Evolutionary conservation across 2,797 vertebrate species (phyloP).

Genomic region (Eleutherodactylus coqui): DNA sequence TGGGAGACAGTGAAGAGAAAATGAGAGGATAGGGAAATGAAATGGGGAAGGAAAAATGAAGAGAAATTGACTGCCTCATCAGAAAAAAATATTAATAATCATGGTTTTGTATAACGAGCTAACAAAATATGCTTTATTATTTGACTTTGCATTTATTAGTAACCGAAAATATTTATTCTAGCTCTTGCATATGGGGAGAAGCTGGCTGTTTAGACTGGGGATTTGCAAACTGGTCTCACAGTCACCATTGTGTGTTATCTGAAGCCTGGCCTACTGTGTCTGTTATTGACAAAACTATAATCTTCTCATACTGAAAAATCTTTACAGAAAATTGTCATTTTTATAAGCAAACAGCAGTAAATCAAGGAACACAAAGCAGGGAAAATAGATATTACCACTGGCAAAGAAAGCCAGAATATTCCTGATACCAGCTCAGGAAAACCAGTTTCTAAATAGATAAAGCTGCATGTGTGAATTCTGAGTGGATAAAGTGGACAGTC

Average conservation of each 20-base stretch:
- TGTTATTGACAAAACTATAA: constrained; percentile 69
- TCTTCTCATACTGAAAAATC: constrained; percentile 64
- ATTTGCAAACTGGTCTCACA: constrained; percentile 55
- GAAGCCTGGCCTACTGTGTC: constrained; percentile 59
- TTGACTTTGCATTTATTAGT: background rate
- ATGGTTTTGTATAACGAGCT: background rate
- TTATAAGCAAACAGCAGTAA: constrained; percentile 61
- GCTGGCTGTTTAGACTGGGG: constrained; percentile 10
- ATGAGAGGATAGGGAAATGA: constrained; percentile 35
- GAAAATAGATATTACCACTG: constrained; percentile 51
- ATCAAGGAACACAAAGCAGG: constrained; percentile 61
- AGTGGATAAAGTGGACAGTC: constrained; percentile 10
- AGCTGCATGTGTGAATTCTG: constrained; percentile 6
- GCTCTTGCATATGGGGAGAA: background rate
- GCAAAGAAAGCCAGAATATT: constrained; percentile 40
- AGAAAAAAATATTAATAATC: constrained; percentile 15
- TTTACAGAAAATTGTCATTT: constrained; percentile 64
- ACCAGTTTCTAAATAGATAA: constrained; percentile 30
- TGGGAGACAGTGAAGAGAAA: constrained; percentile 29
- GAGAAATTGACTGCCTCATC: constrained; percentile 5
- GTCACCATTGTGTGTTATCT: constrained; percentile 60
- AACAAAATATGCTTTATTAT: constrained; percentile 4
- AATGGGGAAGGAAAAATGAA: constrained; percentile 6
- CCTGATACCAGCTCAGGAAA: constrained; percentile 3
- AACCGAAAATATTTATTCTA: background rate